A percentile compares a stretch with the other conserved stretches of the same genome.
phyloP scores from a whole-genome alignment of 2,797 vertebrate species.

The Gadopsis marmoratus region DNA sequence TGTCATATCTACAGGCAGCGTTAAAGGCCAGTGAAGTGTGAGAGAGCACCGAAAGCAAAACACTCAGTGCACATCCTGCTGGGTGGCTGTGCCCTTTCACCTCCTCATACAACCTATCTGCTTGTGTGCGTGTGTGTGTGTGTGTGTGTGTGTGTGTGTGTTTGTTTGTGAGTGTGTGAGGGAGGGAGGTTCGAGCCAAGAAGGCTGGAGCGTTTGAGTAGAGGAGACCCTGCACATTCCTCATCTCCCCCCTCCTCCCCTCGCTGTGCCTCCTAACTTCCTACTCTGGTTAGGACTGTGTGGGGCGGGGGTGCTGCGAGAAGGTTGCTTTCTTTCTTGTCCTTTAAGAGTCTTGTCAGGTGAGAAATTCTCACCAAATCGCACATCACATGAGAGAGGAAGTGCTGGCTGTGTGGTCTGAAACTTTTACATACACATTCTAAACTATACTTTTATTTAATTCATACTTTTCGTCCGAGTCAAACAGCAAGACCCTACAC shows the following conservation, averaged over 20 bases:
- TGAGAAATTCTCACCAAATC: constrained; percentile 17
- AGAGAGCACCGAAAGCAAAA: constrained; percentile 71
- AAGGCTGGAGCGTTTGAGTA: constrained; percentile 72
- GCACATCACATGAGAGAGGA: constrained; percentile 7
- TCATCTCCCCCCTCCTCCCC: constrained; percentile 67
- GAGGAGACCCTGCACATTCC: constrained; percentile 83
- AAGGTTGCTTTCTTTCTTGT: constrained; percentile 40
- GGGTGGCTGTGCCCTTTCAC: constrained; percentile 78
- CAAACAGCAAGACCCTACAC: constrained; percentile 3
- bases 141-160: constrained; percentile 49
- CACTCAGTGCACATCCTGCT: constrained; percentile 75
- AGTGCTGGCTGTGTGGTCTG: neutral
- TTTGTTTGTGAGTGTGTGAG: constrained; percentile 58
- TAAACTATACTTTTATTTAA: neutral
- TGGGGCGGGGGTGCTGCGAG: constrained; percentile 43
- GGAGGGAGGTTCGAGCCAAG: constrained; percentile 70
- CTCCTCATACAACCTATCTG: constrained; percentile 68
- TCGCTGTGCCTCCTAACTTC: constrained; percentile 75
- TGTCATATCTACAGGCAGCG: constrained; percentile 61
- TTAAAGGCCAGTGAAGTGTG: constrained; percentile 54
- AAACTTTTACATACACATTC: constrained; percentile 1
- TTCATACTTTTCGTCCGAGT: constrained; percentile 8
- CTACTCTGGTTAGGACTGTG: constrained; percentile 71
- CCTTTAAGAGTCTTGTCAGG: constrained; percentile 24
- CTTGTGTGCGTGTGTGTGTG: constrained; percentile 55